Evolutionary conservation across 2,797 vertebrate species (phyloP), one percentile per base, ranked within the genome.

Genomic region (Phrynocephalus vlangalii): DNA sequence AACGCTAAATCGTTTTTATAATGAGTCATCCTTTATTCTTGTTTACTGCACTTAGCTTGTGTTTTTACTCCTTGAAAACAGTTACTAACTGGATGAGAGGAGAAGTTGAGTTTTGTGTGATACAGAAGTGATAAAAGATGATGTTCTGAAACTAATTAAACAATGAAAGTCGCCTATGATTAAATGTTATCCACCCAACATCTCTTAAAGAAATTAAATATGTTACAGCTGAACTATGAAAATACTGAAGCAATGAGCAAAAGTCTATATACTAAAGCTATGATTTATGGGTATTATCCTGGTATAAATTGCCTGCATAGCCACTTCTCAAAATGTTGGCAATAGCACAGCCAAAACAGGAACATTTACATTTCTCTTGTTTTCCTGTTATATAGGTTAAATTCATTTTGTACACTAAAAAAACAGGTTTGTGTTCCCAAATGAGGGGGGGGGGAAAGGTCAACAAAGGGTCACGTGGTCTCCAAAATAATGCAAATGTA

Each of bases 31-130:
- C 79, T 56, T 50, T 71, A 20, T 67, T 85, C 18, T 38, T 79
- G 20, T 16, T 50, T 50, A 75, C 50, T 82, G 80, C 85, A 84
- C 89, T 92, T 85, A 73, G 82, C 83, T 77, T 83, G 79, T 76
- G n/a, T 86, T 91, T 92, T 90, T 72, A 73, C 88, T 83, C 92
- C 85, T 63, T n/a, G 84, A 76, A 91, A 76, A 86, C 20, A 79
- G 70, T 75, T 90, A 80, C 88, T 80, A 88, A 15, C 26, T 89
- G 77, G 84, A n/a, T 66, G 6, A 78, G 82, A n/a, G 11, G 0
- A 85, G 67, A 60, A n/a, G 44, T 10, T 85, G 26, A 70, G 56
- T 88, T 15, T 52, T 67, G 7, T 79, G 3, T 79, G 67, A 72
- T 30, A 72, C 71, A 48, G 11, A 30, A 10, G 20, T 26, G 52